phyloP scores from a whole-genome alignment of 2,888 invertebrate species.

The Dusona sp. region DNA sequence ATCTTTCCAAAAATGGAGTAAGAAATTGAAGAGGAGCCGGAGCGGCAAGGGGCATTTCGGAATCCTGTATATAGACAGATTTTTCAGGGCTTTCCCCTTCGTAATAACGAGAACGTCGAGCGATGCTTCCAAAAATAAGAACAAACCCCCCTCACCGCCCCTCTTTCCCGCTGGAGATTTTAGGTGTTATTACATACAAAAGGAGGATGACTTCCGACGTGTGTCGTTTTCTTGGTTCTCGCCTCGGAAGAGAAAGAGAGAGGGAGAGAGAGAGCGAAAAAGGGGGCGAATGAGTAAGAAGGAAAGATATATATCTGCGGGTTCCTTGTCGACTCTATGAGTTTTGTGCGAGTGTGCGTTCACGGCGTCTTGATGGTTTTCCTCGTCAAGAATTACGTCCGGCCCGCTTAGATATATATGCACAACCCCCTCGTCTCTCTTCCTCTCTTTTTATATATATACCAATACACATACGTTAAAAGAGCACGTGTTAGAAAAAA shows the following conservation, averaged over 20 bases:
- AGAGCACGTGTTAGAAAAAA: slow-evolving; percentile 61
- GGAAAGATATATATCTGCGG: slow-evolving; percentile 29
- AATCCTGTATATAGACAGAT: slow-evolving; percentile 32
- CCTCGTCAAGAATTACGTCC: slow-evolving; percentile 62
- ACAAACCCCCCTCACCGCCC: not conserved
- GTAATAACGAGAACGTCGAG: slow-evolving; percentile 31
- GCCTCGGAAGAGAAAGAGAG: not conserved
- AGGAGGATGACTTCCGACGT: slow-evolving; percentile 65
- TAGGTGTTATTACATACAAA: slow-evolving; percentile 62
- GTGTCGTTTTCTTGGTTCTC: slow-evolving; percentile 49
- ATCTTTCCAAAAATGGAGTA: slow-evolving; percentile 58
- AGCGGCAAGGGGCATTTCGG: not conserved
- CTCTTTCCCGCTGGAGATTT: slow-evolving; percentile 27
- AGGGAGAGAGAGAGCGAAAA: not conserved
- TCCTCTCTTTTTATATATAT: not conserved
- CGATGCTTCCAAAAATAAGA: slow-evolving; percentile 64
- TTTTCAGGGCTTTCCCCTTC: slow-evolving; percentile 38
- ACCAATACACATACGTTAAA: not conserved
- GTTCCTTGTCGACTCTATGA: slow-evolving; percentile 17
- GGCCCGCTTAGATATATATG: slow-evolving; percentile 47
- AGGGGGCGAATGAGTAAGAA: not conserved
- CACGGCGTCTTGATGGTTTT: slow-evolving; percentile 53
- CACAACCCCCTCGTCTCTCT: not conserved
- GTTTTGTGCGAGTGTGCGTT: slow-evolving; percentile 41
- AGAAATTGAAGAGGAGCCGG: slow-evolving; percentile 2